Evolutionary conservation across 2,888 invertebrate species (phyloP).

Genomic region (Toxonevra muliebris): DNA sequence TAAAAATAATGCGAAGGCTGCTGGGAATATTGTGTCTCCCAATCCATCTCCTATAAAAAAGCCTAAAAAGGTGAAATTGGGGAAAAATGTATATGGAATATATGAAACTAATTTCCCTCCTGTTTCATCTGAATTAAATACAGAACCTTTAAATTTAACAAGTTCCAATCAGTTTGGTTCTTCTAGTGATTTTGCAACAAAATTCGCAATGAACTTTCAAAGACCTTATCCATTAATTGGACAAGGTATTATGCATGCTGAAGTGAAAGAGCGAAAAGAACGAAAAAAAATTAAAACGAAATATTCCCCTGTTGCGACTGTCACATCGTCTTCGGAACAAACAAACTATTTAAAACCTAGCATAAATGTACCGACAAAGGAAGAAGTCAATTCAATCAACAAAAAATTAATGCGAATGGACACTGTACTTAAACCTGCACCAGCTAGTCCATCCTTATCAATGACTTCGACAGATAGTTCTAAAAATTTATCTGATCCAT

Average conservation of each 20-base stretch:
- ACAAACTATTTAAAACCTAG: conserved; percentile 10
- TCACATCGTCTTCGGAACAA: neutral
- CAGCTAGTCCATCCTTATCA: conserved; percentile 46
- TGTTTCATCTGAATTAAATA: neutral
- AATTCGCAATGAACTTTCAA: too few relatives aligned
- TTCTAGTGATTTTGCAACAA: too few relatives aligned
- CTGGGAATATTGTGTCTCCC: neutral
- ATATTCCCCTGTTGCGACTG: conserved; percentile 13
- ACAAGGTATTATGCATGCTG: conserved; percentile 8
- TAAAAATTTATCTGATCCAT: neutral
- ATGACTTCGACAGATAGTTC: conserved; percentile 5
- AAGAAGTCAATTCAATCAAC: conserved; percentile 54
- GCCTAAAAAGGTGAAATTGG: conserved; percentile 42
- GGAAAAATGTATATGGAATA: conserved; percentile 26
- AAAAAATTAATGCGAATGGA: conserved; percentile 66
- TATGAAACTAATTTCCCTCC: neutral
- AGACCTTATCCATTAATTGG: neutral
- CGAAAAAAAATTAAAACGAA: conserved; percentile 49
- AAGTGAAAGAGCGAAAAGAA: conserved; percentile 51
- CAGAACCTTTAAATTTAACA: conserved; percentile 42
- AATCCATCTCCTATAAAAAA: conserved; percentile 36
- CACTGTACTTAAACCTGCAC: conserved; percentile 48
- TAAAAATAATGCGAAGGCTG: conserved; percentile 51
- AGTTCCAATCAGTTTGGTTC: conserved; percentile 21
- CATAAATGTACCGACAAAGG: conserved; percentile 41